These are phyloP conservation scores for Cichladusa arquata DNA, from an alignment of 2,113 vertebrate species.

Conservation along the genomic window DNA sequence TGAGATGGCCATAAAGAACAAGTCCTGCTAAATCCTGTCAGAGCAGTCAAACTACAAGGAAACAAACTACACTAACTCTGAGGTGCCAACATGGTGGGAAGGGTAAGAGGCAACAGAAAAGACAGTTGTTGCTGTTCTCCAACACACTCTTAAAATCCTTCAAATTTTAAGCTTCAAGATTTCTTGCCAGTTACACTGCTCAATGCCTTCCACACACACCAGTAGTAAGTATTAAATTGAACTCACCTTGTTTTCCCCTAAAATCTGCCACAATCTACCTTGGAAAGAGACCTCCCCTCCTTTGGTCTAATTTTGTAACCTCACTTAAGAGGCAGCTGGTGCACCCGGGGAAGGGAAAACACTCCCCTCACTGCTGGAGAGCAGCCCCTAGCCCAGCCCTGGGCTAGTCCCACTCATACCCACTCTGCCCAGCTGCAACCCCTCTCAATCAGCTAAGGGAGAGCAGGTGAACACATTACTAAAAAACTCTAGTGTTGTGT, in stretches of 20 bases:
- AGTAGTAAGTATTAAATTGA: background rate
- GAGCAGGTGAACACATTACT: background rate
- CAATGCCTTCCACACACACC: background rate
- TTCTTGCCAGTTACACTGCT: background rate
- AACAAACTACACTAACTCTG: background rate
- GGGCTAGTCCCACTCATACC: background rate
- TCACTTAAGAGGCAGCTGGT: background rate
- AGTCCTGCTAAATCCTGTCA: background rate
- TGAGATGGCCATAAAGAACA: rapidly evolving
- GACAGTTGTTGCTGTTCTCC: background rate
- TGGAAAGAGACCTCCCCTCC: background rate
- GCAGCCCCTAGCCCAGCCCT: background rate
- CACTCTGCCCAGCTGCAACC: background rate
- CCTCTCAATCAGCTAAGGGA: background rate
- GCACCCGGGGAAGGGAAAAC: background rate
- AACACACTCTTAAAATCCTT: background rate
- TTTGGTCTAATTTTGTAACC: background rate
- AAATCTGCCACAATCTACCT: background rate
- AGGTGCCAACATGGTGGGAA: background rate
- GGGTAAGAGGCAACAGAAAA: background rate
- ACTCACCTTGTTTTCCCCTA: background rate
- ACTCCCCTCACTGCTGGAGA: background rate
- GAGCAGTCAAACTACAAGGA: background rate
- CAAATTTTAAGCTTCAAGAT: background rate
- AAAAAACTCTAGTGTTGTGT: background rate